Evolutionary conservation across 2,113 vertebrate species (phyloP).

Genomic region (Alces alces): DNA sequence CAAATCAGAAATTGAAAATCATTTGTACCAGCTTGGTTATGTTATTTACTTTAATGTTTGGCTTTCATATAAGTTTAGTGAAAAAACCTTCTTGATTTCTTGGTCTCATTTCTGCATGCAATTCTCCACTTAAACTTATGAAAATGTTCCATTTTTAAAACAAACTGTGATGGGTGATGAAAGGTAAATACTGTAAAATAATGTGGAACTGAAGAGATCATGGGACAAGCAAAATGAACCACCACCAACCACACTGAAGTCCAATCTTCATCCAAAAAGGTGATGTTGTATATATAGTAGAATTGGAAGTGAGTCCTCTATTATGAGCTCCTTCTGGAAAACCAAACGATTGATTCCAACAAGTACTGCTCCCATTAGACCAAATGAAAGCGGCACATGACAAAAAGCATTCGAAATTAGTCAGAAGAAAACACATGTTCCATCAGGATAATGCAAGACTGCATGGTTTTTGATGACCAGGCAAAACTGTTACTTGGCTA

Average conservation of each 20-base stretch:
- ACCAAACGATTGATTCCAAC: background rate
- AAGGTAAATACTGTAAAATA: background rate
- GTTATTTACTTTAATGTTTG: background rate
- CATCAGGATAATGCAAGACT: background rate
- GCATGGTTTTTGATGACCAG: background rate
- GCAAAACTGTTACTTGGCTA: background rate
- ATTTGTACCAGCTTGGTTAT: background rate
- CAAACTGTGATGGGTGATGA: background rate
- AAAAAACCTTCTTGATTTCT: background rate
- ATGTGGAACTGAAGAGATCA: background rate
- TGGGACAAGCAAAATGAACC: background rate
- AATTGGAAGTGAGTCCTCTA: background rate
- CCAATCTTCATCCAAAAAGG: background rate
- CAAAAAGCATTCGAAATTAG: background rate
- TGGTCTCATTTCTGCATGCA: background rate
- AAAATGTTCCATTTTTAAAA: background rate
- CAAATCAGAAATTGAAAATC: background rate
- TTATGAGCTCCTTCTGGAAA: background rate
- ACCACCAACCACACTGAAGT: background rate
- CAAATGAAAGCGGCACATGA: background rate
- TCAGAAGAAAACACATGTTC: background rate
- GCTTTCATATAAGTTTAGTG: background rate
- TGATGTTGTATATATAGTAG: background rate
- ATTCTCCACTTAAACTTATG: background rate
- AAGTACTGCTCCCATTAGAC: background rate